phyloP scores from a whole-genome alignment of 2,888 invertebrate species.

The Eustalomyia histrio region DNA sequence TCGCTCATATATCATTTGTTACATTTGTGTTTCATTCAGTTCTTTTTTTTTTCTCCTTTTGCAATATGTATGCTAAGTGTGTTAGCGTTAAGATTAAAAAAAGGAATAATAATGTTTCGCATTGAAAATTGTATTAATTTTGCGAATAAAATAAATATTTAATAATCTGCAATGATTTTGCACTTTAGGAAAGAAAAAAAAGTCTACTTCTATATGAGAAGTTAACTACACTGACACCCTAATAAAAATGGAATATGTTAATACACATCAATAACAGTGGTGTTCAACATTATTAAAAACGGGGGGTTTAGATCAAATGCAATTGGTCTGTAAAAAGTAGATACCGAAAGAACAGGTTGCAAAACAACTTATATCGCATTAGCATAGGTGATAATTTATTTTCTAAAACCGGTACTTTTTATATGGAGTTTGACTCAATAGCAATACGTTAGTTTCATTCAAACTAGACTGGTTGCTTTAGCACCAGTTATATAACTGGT shows the following conservation, averaged over 20 bases:
- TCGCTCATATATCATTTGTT: conserved; percentile 59
- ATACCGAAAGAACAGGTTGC: no score
- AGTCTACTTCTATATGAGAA: neutral
- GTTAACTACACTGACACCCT: neutral
- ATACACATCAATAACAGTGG: neutral
- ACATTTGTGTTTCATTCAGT: conserved; percentile 30
- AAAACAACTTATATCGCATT: no score
- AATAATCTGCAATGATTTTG: conserved; percentile 56
- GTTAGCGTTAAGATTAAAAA: conserved; percentile 19
- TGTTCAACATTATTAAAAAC: neutral
- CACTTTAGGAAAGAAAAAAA: conserved; percentile 26
- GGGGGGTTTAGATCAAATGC: neutral
- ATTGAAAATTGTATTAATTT: conserved; percentile 56
- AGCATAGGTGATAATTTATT: no score
- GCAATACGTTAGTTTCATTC: no score
- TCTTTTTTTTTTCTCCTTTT: neutral
- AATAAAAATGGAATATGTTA: neutral
- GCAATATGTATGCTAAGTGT: conserved; percentile 31
- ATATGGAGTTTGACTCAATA: no score
- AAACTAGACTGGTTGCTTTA: no score
- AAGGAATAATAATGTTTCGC: conserved; percentile 30
- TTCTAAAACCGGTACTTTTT: no score
- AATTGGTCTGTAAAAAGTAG: no score
- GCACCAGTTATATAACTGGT: no score
- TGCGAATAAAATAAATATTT: conserved; percentile 58